These are phyloP conservation scores for Megamerina dolium DNA, from an alignment of 2,888 invertebrate species.

Conservation along the genomic window DNA sequence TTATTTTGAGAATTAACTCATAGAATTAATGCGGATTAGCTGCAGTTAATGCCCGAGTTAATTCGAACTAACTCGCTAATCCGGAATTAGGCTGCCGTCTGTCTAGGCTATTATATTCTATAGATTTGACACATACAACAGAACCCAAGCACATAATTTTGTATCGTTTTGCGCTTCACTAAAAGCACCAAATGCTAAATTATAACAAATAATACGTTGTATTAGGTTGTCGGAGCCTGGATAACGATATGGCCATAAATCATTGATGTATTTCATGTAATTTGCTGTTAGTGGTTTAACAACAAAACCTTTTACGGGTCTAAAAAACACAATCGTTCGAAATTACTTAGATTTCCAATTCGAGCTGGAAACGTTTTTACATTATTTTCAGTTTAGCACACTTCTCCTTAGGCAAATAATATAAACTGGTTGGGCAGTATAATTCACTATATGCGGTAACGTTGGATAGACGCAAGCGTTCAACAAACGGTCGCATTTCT, in stretches of 20 bases:
- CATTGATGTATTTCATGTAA: constrained; percentile 1
- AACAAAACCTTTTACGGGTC: constrained; percentile 4
- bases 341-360: too few relatives aligned
- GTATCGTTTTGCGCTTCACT: too few relatives aligned
- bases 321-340: too few relatives aligned
- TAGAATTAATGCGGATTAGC: too few relatives aligned
- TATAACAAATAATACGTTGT: constrained; percentile 19
- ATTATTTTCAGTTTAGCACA: constrained; percentile 4
- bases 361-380: too few relatives aligned
- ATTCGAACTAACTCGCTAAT: too few relatives aligned
- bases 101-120: too few relatives aligned
- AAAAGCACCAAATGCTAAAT: constrained; percentile 21
- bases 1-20: too few relatives aligned
- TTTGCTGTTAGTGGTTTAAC: constrained; percentile 2
- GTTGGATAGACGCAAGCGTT: background rate
- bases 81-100: too few relatives aligned
- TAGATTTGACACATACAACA: constrained; percentile 14
- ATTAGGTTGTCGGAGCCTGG: constrained; percentile 19
- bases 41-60: too few relatives aligned
- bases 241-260: constrained; percentile 13
- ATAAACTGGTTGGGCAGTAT: constrained; percentile 7
- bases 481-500: too few relatives aligned
- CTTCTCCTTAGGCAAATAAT: constrained; percentile 6
- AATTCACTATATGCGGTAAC: background rate
- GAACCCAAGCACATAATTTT: constrained; percentile 24